Base-by-base conservation (phyloP, 2,888 invertebrate genomes). In the Cosmorhoe ocellata region DNA sequence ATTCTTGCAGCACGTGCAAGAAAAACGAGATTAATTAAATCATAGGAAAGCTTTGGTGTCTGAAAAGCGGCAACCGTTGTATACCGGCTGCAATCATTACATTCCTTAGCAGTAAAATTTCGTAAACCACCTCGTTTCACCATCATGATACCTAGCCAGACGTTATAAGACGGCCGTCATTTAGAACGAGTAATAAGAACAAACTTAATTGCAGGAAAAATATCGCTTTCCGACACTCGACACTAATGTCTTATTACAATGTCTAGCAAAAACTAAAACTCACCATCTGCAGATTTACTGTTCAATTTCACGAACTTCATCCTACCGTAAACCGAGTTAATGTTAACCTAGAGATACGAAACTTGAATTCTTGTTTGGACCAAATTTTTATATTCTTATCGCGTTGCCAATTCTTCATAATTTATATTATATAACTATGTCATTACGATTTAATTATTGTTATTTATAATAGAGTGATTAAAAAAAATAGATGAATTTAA, bases 221-320 rank as follows among this genome's bases (percentile, higher is more conserved):
- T 61, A 61, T 59, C 47, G 59, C 33, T 42, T 46, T 38, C 41
- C 33, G 42, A 38, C 42, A 56, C 43, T 52, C 55, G 51, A 59
- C 59, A 48, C 56, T 59, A 61, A 61, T 61, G 57, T 51, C 59
- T 59, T 59, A 61, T 59, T 59, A 58, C 61, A 59, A 59, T 59
- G 59, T 59, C 56, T 39, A 51, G 54, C 46, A 55, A 59, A 56
- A 61, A 61, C 51, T 61, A 49, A 37, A 34, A 33, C 40, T 47
- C 46, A 41, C 57, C 59, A 44, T 59, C 61, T 58, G 61, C 48
- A 53, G 54, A 59, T 59, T 63, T 61, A 63, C 56, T 41, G 58
- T 56, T 61, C 51, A 63, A 63, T 59, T 63, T 58, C 51, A 52
- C 43, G 34, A 59, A 58, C 52, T 61, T 40, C 41, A 51, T 53